phyloP scores from a whole-genome alignment of 2,797 vertebrate species.

The Pseudomugil gertrudae region DNA sequence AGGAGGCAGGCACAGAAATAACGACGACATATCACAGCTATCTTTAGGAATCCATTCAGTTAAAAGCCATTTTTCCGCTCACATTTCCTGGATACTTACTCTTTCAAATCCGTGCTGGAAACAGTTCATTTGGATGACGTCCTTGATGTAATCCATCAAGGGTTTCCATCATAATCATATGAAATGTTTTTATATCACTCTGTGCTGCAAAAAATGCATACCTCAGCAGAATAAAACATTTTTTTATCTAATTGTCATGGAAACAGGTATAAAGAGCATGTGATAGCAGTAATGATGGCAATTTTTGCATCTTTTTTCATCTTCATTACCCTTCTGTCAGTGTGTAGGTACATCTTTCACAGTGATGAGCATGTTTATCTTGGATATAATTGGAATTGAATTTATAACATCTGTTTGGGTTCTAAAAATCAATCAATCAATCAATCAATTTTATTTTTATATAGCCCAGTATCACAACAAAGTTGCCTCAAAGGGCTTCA shows the following conservation, averaged over 20 bases:
- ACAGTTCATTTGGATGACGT: conserved; percentile 45
- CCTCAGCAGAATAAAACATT: conserved; percentile 10
- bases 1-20: conserved; percentile 34
- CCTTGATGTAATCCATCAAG: conserved; percentile 30
- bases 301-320: not conserved
- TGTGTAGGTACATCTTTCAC: conserved; percentile 6
- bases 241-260: conserved; percentile 1
- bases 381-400: conserved; percentile 7
- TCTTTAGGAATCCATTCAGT: conserved; percentile 36
- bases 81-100: conserved; percentile 32
- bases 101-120: conserved; percentile 54
- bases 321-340: conserved; percentile 8
- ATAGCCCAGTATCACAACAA: too few relatives aligned
- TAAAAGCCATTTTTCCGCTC: conserved; percentile 46
- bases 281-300: not conserved
- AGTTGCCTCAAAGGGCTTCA: too few relatives aligned
- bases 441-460: too few relatives aligned
- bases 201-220: conserved; percentile 7
- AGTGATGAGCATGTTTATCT: conserved; percentile 24
- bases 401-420: conserved; percentile 23
- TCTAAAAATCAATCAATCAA: too few relatives aligned
- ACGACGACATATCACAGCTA: conserved; percentile 27
- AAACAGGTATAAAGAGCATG: conserved; percentile 6
- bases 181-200: conserved; percentile 19
- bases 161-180: conserved; percentile 25